These are phyloP conservation scores for Ylistrum balloti DNA, from an alignment of 1,140 invertebrate genomes.

Conservation along the genomic window DNA sequence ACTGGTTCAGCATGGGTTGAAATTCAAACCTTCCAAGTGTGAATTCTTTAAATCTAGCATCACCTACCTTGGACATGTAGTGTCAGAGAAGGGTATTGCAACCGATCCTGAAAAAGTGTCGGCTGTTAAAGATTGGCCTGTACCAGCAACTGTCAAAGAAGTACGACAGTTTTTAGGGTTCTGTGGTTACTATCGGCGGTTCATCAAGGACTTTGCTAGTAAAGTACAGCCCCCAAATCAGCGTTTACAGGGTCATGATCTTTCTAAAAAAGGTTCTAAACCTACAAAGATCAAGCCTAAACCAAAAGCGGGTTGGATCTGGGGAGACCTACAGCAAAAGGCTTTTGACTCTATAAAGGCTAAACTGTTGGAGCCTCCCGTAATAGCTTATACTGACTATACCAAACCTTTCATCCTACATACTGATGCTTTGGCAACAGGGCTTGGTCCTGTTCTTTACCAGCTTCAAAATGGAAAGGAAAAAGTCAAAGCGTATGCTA, in stretches of 20 bases:
- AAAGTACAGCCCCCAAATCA: conserved; percentile 49
- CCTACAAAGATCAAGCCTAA: not conserved
- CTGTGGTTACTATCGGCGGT: too few species aligned
- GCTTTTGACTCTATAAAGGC: not conserved
- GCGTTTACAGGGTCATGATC: conserved; percentile 43
- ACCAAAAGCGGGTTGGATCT: conserved; percentile 31
- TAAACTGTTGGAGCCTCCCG: too few species aligned
- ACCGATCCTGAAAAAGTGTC: too few species aligned
- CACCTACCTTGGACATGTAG: too few species aligned
- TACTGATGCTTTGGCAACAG: too few species aligned
- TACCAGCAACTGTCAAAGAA: not conserved
- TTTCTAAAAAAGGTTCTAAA: not conserved
- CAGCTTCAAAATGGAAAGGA: too few species aligned
- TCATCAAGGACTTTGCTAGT: not conserved
- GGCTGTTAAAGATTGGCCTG: too few species aligned
- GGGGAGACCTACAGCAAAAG: conserved; percentile 42
- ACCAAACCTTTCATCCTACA: conserved; percentile 38
- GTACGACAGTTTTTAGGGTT: too few species aligned
- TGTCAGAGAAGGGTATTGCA: too few species aligned
- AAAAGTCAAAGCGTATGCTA: too few species aligned
- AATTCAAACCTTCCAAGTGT: too few species aligned
- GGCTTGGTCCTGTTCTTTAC: conserved; percentile 4
- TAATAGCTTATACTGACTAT: not conserved
- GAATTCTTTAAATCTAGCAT: conserved; percentile 29
- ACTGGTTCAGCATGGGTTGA: too few species aligned